phyloP scores from a whole-genome alignment of 2,797 vertebrate species.

The Nyctibius grandis region DNA sequence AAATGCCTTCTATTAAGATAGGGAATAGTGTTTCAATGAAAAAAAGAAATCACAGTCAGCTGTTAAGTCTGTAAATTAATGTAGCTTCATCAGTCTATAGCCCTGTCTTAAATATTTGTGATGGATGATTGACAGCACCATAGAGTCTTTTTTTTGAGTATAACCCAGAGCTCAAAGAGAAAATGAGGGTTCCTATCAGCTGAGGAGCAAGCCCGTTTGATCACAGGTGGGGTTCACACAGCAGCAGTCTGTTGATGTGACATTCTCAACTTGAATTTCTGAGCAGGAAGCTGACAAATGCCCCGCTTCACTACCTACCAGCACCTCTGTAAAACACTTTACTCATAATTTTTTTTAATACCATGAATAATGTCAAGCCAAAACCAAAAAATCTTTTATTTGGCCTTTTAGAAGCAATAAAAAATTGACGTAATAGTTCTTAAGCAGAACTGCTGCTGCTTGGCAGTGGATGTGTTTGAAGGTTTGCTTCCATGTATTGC shows the following conservation, averaged over 20 bases:
- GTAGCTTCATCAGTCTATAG: background rate
- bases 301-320: background rate
- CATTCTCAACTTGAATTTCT: background rate
- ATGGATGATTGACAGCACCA: background rate
- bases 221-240: fast-evolving
- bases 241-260: background rate
- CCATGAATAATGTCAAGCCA: background rate
- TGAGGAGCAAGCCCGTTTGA: background rate
- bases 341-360: background rate
- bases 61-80: background rate
- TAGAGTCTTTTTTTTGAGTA: background rate
- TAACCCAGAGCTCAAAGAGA: background rate
- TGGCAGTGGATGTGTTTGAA: background rate
- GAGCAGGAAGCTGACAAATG: background rate
- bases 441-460: background rate
- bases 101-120: background rate
- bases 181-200: background rate
- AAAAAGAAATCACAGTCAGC: background rate
- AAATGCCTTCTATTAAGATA: background rate
- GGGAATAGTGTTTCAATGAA: background rate
- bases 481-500: background rate
- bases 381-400: background rate
- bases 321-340: background rate
- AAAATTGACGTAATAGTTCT: background rate
- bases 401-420: background rate